Conservation (phyloP, 2,797 vertebrate species). For the Squalus acanthias region DNA sequence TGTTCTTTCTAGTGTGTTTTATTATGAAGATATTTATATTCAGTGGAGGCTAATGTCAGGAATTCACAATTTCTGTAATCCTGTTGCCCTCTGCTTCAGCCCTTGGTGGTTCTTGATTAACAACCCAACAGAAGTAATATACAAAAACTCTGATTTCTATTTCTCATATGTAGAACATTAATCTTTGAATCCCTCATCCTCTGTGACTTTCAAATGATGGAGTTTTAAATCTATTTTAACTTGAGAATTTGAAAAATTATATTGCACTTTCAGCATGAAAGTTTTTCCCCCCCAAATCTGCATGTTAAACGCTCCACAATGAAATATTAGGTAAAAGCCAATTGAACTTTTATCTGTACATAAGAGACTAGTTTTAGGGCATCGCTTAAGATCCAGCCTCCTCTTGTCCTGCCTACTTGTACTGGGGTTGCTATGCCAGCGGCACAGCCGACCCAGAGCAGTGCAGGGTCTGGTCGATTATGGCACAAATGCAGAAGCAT, state of each 20-base stretch:
- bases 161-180: neutral
- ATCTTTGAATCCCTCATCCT: too few species aligned
- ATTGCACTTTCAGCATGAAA: neutral
- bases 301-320: neutral
- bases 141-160: neutral
- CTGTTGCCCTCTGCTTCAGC: neutral
- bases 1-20: neutral
- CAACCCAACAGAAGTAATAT: neutral
- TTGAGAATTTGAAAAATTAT: neutral
- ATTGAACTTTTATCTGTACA: neutral
- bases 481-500: neutral
- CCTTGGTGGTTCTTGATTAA: neutral
- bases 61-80: neutral
- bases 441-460: too few species aligned
- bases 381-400: neutral
- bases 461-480: neutral
- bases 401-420: neutral
- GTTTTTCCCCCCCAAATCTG: neutral
- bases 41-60: neutral
- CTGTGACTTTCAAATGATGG: too few species aligned
- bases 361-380: neutral
- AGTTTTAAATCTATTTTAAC: neutral
- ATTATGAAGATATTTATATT: neutral
- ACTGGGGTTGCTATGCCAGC: neutral
- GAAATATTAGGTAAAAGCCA: neutral